Evolutionary conservation across 2,888 invertebrate species (phyloP).

Genomic region (Acanthosepion lycidas): DNA sequence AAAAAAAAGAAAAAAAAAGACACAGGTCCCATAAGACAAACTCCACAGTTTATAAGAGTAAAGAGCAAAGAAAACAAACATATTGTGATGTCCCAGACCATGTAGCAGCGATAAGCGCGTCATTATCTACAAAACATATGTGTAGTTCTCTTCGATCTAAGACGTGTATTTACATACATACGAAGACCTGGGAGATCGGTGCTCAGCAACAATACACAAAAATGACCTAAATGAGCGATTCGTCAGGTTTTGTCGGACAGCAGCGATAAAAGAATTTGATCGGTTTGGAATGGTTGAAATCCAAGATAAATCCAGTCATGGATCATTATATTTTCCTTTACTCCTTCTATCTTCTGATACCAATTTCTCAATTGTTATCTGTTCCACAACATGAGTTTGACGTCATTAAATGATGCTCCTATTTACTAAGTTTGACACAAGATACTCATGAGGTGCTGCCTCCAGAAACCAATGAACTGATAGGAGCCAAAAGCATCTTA

Average conservation of each 20-base stretch:
- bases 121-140: conserved; percentile 33
- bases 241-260: not conserved
- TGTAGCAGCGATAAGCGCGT: conserved; percentile 1
- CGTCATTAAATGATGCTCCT: no score
- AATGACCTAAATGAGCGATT: not conserved
- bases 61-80: not conserved
- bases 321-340: not conserved
- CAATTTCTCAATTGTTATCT: not conserved
- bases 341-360: not conserved
- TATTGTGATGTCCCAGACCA: not conserved
- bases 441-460: no score
- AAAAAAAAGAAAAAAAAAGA: not conserved
- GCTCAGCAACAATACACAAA: not conserved
- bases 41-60: not conserved
- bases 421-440: no score
- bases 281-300: not conserved
- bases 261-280: not conserved
- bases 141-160: not conserved
- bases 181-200: not conserved
- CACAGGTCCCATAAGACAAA: not conserved
- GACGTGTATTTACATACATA: conserved; percentile 14
- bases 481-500: no score
- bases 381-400: no score
- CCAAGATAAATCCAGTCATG: not conserved
- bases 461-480: no score